Conservation (phyloP, 2,113 vertebrate species). For the Petrocephalus microphthalmus region DNA sequence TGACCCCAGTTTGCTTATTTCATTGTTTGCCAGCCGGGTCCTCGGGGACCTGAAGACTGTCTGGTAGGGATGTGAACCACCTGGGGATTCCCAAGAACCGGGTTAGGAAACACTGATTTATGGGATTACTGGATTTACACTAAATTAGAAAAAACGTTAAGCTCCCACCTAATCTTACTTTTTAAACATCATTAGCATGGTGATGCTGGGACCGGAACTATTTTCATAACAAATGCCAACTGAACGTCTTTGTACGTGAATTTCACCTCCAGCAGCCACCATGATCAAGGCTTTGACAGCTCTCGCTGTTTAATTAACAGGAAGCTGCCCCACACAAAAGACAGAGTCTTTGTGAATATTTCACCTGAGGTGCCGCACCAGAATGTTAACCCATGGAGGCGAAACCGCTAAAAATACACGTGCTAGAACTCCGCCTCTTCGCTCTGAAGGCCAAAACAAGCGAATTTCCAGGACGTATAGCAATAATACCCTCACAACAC, state of each 20-base stretch:
- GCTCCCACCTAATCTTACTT: neutral
- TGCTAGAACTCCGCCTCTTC: neutral
- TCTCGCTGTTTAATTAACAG: constrained; percentile 23
- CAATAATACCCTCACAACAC: neutral
- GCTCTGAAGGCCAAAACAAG: neutral
- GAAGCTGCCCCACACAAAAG: neutral
- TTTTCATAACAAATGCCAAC: neutral
- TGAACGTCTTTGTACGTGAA: neutral
- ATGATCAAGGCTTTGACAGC: constrained; percentile 11
- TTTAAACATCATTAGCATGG: neutral
- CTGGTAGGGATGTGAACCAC: neutral
- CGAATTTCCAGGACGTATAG: neutral
- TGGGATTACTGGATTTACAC: neutral
- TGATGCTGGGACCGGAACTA: neutral
- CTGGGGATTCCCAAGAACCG: neutral
- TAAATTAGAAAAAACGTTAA: neutral
- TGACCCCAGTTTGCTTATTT: neutral
- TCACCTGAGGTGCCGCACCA: constrained; percentile 6
- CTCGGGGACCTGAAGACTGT: neutral
- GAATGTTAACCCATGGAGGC: neutral
- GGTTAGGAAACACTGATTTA: neutral
- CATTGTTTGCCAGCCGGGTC: neutral
- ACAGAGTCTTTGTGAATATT: constrained; percentile 21
- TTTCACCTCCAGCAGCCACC: constrained; percentile 3
- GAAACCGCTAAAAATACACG: neutral